Percentiles rank a stretch among this genome's conserved stretches.
phyloP scores from a whole-genome alignment of 1,140 invertebrate species.

The Protaetia brevitarsis region DNA sequence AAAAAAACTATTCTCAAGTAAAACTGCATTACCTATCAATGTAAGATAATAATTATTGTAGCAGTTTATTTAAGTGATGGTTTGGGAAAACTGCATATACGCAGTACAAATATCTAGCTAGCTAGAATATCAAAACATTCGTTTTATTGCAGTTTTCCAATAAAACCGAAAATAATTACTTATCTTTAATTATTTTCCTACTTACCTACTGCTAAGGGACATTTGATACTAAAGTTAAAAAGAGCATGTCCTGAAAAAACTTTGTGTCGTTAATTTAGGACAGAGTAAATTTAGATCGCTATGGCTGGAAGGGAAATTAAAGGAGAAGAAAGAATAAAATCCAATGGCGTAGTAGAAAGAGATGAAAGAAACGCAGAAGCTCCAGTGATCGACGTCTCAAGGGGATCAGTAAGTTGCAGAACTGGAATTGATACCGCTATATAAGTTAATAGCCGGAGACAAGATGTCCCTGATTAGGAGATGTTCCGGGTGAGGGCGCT shows the following conservation, averaged over 20 bases:
- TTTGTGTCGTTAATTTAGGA: conserved; percentile 22
- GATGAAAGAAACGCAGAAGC: conserved; percentile 31
- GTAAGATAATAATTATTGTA: too few species aligned
- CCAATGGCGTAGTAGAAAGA: background rate
- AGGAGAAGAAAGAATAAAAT: conserved; percentile 7
- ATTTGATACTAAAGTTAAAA: conserved; percentile 29
- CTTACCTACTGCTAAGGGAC: background rate
- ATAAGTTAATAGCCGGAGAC: conserved; percentile 47
- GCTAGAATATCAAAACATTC: too few species aligned
- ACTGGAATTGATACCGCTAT: conserved; percentile 45
- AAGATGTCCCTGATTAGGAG: conserved; percentile 45
- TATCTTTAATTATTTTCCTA: conserved; percentile 24
- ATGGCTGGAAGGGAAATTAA: conserved; percentile 20
- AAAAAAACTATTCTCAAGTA: too few species aligned
- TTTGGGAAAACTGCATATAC: too few species aligned
- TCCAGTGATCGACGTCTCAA: conserved; percentile 29
- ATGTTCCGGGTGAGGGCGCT: conserved; percentile 23
- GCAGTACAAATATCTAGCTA: too few species aligned
- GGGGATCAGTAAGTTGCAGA: conserved; percentile 31
- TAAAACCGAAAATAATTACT: too few species aligned
- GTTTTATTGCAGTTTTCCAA: too few species aligned
- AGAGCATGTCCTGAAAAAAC: conserved; percentile 32
- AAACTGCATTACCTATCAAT: too few species aligned
- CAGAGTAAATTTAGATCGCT: conserved; percentile 13
- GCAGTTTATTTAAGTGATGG: too few species aligned